A percentile compares a stretch with the other conserved stretches of the same genome.
These are phyloP conservation scores for Mamestra configurata DNA, from an alignment of 1,140 invertebrate genomes.

Conservation along the genomic window DNA sequence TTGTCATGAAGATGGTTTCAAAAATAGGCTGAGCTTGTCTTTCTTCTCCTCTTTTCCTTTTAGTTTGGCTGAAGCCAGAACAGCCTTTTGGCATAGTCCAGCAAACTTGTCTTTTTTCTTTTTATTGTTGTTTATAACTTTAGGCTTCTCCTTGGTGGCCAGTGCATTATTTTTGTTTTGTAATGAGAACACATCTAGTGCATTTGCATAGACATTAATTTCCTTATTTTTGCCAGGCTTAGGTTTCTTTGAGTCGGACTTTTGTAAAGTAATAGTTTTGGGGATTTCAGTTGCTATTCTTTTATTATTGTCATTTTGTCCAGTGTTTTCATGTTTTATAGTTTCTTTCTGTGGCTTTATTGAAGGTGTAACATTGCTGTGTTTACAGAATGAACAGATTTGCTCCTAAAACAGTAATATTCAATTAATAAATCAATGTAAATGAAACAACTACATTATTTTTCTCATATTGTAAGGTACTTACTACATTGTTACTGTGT, in stretches of 20 bases:
- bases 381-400: slow-evolving; percentile 75
- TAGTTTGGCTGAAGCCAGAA: slow-evolving; percentile 72
- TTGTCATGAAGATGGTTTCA: slow-evolving; percentile 68
- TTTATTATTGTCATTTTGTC: not conserved
- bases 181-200: slow-evolving; percentile 76
- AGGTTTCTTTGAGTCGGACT: slow-evolving; percentile 20
- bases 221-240: slow-evolving; percentile 33
- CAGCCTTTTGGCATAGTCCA: slow-evolving; percentile 78
- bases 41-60: slow-evolving; percentile 72
- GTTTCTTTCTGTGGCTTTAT: slow-evolving; percentile 61
- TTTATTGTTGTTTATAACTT: slow-evolving; percentile 80
- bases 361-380: slow-evolving; percentile 60
- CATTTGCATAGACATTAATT: slow-evolving; percentile 72
- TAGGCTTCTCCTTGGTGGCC: slow-evolving; percentile 62
- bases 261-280: not conserved
- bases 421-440: not conserved
- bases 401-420: slow-evolving; percentile 67
- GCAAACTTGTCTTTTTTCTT: slow-evolving; percentile 84
- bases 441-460: not conserved
- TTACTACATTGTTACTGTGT: slow-evolving; percentile 75
- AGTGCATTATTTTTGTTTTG: slow-evolving; percentile 74
- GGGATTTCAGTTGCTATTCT: not conserved
- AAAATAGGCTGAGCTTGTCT: slow-evolving; percentile 77
- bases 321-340: not conserved
- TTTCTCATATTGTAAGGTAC: slow-evolving; percentile 46